These are phyloP conservation scores for Teleiodes luculella DNA, from an alignment of 2,888 invertebrate species.

Conservation along the genomic window DNA sequence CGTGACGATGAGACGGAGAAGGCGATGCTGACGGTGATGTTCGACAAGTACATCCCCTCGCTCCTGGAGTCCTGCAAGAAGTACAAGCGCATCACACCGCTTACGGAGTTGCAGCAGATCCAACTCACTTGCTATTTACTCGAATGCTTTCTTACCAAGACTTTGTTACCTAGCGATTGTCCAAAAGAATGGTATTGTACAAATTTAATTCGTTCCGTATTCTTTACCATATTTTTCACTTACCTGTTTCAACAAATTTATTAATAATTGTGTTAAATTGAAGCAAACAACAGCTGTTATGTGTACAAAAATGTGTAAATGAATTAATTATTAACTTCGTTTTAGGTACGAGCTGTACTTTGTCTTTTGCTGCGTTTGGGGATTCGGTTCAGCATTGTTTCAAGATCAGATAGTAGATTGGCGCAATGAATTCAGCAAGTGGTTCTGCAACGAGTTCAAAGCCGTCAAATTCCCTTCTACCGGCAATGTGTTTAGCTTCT, in stretches of 20 bases:
- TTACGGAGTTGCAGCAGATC: slow-evolving; percentile 93
- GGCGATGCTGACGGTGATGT: slow-evolving; percentile 89
- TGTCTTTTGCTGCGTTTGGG: slow-evolving; percentile 93
- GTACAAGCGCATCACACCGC: slow-evolving; percentile 93
- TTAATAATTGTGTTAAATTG: too few relatives aligned
- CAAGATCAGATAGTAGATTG: slow-evolving; percentile 95
- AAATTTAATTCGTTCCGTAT: too few relatives aligned
- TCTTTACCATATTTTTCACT: too few relatives aligned
- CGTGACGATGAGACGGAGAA: slow-evolving; percentile 85
- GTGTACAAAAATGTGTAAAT: too few relatives aligned
- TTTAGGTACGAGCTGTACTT: slow-evolving; percentile 92
- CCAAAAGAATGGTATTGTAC: slow-evolving; percentile 89
- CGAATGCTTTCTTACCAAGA: slow-evolving; percentile 89
- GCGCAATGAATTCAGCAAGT: slow-evolving; percentile 96
- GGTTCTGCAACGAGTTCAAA: slow-evolving; percentile 96
- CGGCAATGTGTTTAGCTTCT: slow-evolving; percentile 93
- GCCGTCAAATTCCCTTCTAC: slow-evolving; percentile 90
- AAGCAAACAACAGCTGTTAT: too few relatives aligned
- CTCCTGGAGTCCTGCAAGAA: slow-evolving; percentile 87
- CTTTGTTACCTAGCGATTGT: slow-evolving; percentile 90
- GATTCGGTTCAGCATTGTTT: slow-evolving; percentile 94
- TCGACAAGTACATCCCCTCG: slow-evolving; percentile 95
- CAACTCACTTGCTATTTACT: slow-evolving; percentile 92
- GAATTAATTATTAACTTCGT: neutral
- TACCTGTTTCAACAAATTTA: too few relatives aligned